These are phyloP conservation scores for Acanthochromis polyacanthus DNA, from an alignment of 2,113 vertebrate species.

Conservation along the genomic window DNA sequence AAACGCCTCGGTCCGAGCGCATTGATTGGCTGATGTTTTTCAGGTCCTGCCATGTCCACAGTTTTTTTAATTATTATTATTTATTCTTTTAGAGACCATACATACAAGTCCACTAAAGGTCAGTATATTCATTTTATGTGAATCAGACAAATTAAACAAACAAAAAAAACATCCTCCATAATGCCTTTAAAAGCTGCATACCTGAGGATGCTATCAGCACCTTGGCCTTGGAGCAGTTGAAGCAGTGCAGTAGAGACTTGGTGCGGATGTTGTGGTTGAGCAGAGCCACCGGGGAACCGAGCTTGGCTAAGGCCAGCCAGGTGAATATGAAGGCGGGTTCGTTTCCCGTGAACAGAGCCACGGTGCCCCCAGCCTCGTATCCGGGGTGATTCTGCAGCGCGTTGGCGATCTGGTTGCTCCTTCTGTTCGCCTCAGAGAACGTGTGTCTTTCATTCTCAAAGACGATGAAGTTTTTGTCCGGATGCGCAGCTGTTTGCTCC, in stretches of 20 bases:
- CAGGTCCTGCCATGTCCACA: no score
- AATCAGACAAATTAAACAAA: no score
- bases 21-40: no score
- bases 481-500: conserved; percentile 66
- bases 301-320: conserved; percentile 87
- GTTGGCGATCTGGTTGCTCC: conserved; percentile 85
- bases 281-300: conserved; percentile 88
- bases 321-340: conserved; percentile 87
- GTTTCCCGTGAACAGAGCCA: conserved; percentile 88
- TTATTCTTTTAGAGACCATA: no score
- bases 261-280: conserved; percentile 87
- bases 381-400: conserved; percentile 77
- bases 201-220: conserved; percentile 87
- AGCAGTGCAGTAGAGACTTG: conserved; percentile 87
- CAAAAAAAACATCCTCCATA: no score
- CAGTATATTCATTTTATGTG: no score
- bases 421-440: conserved; percentile 79
- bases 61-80: no score
- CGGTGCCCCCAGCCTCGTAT: conserved; percentile 82
- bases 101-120: no score
- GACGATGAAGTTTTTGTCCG: conserved; percentile 82
- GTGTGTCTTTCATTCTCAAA: conserved; percentile 77
- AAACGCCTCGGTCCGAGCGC: no score
- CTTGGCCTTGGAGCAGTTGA: conserved; percentile 83
- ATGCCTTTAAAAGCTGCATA: no score